Conservation (phyloP, 2,113 vertebrate species). For the Sturnus vulgaris region DNA sequence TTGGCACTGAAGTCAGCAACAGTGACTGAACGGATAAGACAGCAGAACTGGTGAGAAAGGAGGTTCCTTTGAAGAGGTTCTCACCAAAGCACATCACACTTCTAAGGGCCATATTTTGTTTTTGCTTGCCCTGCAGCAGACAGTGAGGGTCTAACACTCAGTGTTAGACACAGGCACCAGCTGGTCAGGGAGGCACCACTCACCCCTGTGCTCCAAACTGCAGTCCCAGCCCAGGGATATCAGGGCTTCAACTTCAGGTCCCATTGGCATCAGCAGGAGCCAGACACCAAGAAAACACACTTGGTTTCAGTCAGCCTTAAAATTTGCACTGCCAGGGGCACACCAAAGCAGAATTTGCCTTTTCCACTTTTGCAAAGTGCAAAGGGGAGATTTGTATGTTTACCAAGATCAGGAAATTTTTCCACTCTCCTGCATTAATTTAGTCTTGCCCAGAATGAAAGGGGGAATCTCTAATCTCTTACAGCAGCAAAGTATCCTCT, state of each 20-base stretch:
- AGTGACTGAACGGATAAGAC: background rate
- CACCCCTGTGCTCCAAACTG: background rate
- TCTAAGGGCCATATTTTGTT: background rate
- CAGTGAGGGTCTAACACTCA: fast-evolving
- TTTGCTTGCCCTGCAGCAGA: background rate
- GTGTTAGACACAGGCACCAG: background rate
- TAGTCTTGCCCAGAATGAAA: background rate
- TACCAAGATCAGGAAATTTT: background rate
- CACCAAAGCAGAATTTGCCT: background rate
- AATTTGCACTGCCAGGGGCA: background rate
- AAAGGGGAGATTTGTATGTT: background rate
- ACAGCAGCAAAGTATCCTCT: background rate
- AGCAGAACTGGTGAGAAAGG: background rate
- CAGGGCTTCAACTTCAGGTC: background rate
- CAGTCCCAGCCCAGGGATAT: background rate
- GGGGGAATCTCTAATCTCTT: background rate
- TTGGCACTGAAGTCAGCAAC: background rate
- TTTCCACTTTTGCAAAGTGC: background rate
- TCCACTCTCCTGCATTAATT: background rate
- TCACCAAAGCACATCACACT: background rate
- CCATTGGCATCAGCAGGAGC: background rate
- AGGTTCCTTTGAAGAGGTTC: background rate
- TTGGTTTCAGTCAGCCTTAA: background rate
- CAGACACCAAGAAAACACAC: background rate
- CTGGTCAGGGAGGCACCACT: background rate